phyloP scores from a whole-genome alignment of 2,797 vertebrate genomes.

The Acrossocheilus wenchowensis region DNA sequence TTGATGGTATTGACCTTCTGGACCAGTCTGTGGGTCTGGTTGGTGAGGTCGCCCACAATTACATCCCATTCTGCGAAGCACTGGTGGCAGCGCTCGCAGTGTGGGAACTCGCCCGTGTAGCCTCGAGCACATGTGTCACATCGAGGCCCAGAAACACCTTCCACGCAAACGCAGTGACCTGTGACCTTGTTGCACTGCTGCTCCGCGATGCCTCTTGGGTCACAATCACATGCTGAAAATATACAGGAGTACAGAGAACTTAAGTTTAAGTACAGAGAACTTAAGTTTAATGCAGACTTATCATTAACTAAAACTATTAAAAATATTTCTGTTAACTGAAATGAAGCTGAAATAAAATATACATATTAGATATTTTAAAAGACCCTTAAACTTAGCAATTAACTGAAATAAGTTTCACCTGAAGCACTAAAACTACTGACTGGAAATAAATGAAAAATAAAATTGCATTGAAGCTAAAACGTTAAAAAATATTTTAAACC shows the following conservation, averaged over 20 bases:
- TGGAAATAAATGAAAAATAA: not conserved
- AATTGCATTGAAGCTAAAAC: not conserved
- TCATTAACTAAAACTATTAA: not conserved
- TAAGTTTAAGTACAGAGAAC: not conserved
- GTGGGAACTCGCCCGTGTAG: slow-evolving; percentile 88
- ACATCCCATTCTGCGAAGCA: slow-evolving; percentile 93
- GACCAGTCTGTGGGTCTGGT: slow-evolving; percentile 89
- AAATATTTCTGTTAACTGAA: not conserved
- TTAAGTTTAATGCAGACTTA: not conserved
- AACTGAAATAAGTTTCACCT: not conserved
- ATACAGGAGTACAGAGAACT: slow-evolving; percentile 11
- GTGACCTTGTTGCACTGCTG: slow-evolving; percentile 86
- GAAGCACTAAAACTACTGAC: not conserved
- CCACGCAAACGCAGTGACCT: slow-evolving; percentile 88
- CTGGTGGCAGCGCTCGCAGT: slow-evolving; percentile 90
- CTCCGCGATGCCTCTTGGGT: slow-evolving; percentile 84
- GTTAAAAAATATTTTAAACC: not conserved
- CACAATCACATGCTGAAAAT: slow-evolving; percentile 90
- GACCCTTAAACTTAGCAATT: not conserved
- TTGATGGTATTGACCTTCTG: slow-evolving; percentile 88
- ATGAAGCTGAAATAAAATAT: not conserved
- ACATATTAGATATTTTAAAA: not conserved
- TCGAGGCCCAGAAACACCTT: slow-evolving; percentile 85
- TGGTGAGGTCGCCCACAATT: slow-evolving; percentile 85
- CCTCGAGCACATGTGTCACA: slow-evolving; percentile 92